Evolutionary conservation across 2,113 vertebrate species (phyloP), one percentile per base, ranked within the genome.

Genomic region (Chrysochloris asiatica): DNA sequence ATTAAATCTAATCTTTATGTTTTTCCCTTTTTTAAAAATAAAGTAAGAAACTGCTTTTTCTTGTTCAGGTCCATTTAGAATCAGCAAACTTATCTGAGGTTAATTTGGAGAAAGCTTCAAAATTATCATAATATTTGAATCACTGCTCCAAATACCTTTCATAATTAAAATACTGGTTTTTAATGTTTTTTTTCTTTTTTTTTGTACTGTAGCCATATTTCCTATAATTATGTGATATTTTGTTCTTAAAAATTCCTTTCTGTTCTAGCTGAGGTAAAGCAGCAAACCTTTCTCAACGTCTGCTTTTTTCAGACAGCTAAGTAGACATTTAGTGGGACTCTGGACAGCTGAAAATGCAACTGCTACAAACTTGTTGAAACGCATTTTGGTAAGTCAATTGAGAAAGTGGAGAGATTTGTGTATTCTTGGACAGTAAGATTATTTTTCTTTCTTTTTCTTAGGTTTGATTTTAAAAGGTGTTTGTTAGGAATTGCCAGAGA

Each of bases 271-370:
- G 95, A 96, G 93, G 80, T 96, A 96, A 94, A 97, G 96, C 94
- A 93, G 95, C 95, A 96, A 96, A 93, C 91, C 95, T 96, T 97
- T 97, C 88, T 97, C 95, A 97, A 96, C 72, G 50, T 95, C 93
- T 96, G 81, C 89, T 97, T 92, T 97, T 96, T 95, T 97, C 98
- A 99, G 99, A 95, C 99, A 99, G 97, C 97, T 99, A 94, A 99
- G 99, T 97, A 99, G 99, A 95, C 99, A 99, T 97, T 98, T 99
- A 96, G 99, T 99, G 96, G 99, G 99, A 88, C 98, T 99, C 87
- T 99, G 99, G 99, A 99, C 98, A 65, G 99, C 99, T 89, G 99
- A 99, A 94, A 99, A 99, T 96, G 97, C 98, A 84, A 98, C 98
- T 56, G 99, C 99, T 91, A 97, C 99, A 97, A 99, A 99, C 97